Evolutionary conservation across 1,140 invertebrate genomes (phyloP).

Genomic region (Heliconius hermathena): DNA sequence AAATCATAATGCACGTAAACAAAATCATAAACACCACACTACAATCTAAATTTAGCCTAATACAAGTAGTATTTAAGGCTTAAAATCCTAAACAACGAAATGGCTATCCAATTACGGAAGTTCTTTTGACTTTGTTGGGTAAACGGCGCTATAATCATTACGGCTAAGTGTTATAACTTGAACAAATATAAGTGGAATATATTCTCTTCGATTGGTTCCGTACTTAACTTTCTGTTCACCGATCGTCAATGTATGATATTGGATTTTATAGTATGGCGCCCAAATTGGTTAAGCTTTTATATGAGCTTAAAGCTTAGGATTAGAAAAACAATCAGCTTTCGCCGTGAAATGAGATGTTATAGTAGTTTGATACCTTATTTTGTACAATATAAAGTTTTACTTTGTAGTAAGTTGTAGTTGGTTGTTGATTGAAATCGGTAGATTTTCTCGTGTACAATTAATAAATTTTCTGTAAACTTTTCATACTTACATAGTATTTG

Average conservation of each 20-base stretch:
- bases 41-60: conserved; percentile 31
- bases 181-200: conserved; percentile 43
- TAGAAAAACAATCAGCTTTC: conserved; percentile 1
- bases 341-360: not conserved
- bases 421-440: no score
- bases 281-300: not conserved
- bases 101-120: conserved; percentile 59
- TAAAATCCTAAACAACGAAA: conserved; percentile 21
- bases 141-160: conserved; percentile 63
- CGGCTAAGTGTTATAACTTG: conserved; percentile 48
- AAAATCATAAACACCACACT: conserved; percentile 29
- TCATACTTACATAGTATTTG: no score
- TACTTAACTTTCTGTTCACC: conserved; percentile 20
- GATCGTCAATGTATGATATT: not conserved
- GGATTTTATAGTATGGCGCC: not conserved
- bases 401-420: not conserved
- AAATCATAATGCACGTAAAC: conserved; percentile 43
- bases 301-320: not conserved
- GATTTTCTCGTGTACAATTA: no score
- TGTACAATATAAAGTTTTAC: not conserved
- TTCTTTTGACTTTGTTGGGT: conserved; percentile 58
- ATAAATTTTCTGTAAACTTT: no score
- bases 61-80: not conserved
- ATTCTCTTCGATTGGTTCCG: conserved; percentile 39
- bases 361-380: not conserved